Evolutionary conservation across 2,888 invertebrate species (phyloP).

Genomic region (Eurytoma adleriae): DNA sequence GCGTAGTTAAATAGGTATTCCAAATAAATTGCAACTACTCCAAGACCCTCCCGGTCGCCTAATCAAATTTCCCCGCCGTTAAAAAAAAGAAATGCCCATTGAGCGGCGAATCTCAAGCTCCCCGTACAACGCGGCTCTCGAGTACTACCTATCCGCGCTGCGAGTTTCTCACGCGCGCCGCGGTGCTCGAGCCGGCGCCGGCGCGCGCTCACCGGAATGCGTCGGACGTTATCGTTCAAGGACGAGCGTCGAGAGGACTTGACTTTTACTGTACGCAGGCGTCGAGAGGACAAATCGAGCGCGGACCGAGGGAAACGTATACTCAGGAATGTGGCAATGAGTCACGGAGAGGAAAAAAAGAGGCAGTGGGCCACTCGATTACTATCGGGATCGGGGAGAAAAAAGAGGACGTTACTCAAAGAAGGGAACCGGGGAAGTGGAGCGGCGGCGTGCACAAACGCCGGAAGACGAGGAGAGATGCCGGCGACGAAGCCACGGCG

Average conservation of each 20-base stretch:
- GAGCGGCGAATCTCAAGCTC: slow-evolving; percentile 18
- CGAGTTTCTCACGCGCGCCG: slow-evolving; percentile 35
- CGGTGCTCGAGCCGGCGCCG: slow-evolving; percentile 58
- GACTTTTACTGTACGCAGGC: slow-evolving; percentile 58
- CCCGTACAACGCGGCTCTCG: background rate
- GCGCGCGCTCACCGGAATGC: background rate
- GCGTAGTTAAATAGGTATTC: too few species aligned
- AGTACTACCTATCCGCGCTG: background rate
- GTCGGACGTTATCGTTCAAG: slow-evolving; percentile 67
- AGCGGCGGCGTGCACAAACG: background rate
- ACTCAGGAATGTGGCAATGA: slow-evolving; percentile 37
- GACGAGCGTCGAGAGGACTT: slow-evolving; percentile 62
- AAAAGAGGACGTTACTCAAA: background rate
- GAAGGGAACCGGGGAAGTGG: slow-evolving; percentile 33
- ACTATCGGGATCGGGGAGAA: background rate
- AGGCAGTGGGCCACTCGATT: slow-evolving; percentile 31
- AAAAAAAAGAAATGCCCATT: background rate
- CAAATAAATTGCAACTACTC: too few species aligned
- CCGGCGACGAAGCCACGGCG: background rate
- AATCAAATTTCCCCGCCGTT: too few species aligned
- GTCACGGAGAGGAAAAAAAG: slow-evolving; percentile 34
- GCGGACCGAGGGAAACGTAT: slow-evolving; percentile 11
- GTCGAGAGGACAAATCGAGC: slow-evolving; percentile 44
- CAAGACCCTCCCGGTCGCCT: too few species aligned
- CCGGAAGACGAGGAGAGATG: slow-evolving; percentile 4